These are phyloP conservation scores for Allophyes oxyacanthae DNA, from an alignment of 2,888 invertebrate species.

Conservation along the genomic window DNA sequence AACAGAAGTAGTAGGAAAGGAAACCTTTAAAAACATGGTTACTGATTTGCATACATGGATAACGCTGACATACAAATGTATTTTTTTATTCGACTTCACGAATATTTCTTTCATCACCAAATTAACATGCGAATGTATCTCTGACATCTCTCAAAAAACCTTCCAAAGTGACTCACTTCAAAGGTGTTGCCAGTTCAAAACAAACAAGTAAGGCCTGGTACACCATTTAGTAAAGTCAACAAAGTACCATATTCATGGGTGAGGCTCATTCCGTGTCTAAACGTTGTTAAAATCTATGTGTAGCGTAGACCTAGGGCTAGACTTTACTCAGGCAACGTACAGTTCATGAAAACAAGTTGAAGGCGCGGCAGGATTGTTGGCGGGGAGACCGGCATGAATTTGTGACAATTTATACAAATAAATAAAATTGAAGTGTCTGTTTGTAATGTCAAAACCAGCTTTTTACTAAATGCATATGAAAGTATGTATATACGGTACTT, in stretches of 20 bases:
- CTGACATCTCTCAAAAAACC: not conserved
- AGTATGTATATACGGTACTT: too few relatives aligned
- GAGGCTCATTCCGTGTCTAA: conserved; percentile 51
- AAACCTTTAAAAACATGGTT: too few relatives aligned
- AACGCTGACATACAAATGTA: too few relatives aligned
- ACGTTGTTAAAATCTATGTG: conserved; percentile 53
- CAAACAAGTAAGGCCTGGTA: conserved; percentile 3
- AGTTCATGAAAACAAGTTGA: conserved; percentile 29
- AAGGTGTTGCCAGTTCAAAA: conserved; percentile 31
- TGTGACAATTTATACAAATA: too few relatives aligned
- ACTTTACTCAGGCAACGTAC: conserved; percentile 48
- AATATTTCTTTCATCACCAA: conserved; percentile 1
- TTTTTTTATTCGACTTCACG: not conserved
- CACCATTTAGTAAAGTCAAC: conserved; percentile 39
- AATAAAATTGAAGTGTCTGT: too few relatives aligned
- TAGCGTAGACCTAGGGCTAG: conserved; percentile 32
- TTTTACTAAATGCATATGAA: too few relatives aligned
- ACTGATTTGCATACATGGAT: too few relatives aligned
- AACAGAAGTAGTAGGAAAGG: too few relatives aligned
- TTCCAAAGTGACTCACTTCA: conserved; percentile 10
- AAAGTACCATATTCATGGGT: conserved; percentile 38
- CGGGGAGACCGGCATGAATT: conserved; percentile 20
- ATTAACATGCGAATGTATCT: conserved; percentile 4
- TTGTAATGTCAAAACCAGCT: too few relatives aligned
- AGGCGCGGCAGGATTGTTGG: conserved; percentile 43